Evolutionary conservation across 2,113 vertebrate genomes (phyloP).

Genomic region (Salvator merianae): DNA sequence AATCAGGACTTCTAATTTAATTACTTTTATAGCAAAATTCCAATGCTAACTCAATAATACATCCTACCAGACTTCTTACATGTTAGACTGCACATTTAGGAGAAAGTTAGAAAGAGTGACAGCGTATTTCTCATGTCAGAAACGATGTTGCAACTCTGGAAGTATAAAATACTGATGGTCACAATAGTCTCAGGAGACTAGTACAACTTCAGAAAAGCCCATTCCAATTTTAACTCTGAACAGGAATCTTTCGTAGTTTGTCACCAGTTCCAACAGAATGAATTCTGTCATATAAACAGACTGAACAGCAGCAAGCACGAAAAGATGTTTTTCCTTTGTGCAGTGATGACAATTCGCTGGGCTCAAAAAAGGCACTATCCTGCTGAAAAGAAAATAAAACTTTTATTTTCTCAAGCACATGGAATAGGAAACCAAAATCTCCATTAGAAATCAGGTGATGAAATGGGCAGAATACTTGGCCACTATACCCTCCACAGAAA

Average conservation of each 20-base stretch:
- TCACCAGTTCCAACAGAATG: slow-evolving; percentile 52
- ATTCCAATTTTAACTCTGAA: slow-evolving; percentile 67
- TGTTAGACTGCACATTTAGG: not conserved
- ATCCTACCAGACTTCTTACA: not conserved
- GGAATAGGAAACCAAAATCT: not conserved
- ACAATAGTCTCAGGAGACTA: slow-evolving; percentile 52
- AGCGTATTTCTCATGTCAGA: slow-evolving; percentile 30
- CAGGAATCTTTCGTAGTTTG: slow-evolving; percentile 57
- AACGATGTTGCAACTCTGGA: slow-evolving; percentile 42
- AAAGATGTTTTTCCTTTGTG: slow-evolving; percentile 24
- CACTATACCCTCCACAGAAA: not conserved
- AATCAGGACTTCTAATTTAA: not conserved
- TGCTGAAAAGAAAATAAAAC: not conserved
- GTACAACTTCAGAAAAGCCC: slow-evolving; percentile 53
- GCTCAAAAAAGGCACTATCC: not conserved
- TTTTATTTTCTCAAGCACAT: not conserved
- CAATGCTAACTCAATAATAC: not conserved
- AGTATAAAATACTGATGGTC: slow-evolving; percentile 64
- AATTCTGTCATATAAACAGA: slow-evolving; percentile 60
- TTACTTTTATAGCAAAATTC: not conserved
- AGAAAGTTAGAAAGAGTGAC: slow-evolving; percentile 13
- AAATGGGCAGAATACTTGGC: not conserved
- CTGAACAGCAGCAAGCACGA: slow-evolving; percentile 26
- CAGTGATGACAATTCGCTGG: slow-evolving; percentile 8
- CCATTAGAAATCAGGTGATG: not conserved